Conservation (phyloP, 2,113 vertebrate genomes). For the Anoura caudifer region DNA sequence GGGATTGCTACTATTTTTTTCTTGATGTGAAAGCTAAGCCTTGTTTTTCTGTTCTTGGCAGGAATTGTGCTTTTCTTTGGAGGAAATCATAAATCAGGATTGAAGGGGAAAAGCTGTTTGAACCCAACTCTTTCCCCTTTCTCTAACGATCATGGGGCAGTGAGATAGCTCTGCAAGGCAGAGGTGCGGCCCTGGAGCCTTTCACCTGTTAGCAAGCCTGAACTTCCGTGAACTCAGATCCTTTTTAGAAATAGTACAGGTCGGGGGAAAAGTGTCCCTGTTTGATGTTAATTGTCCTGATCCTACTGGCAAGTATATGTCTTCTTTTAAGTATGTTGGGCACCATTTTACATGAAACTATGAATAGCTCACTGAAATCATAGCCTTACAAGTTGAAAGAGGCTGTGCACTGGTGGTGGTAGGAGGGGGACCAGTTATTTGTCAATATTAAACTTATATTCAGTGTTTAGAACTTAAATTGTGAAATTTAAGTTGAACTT, state of each 20-base stretch:
- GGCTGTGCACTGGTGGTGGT: background rate
- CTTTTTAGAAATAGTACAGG: background rate
- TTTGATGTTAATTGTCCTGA: background rate
- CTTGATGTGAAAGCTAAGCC: constrained; percentile 43
- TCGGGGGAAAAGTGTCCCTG: background rate
- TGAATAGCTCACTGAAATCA: background rate
- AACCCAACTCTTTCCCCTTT: constrained; percentile 4
- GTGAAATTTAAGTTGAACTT: background rate
- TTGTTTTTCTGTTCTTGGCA: constrained; percentile 48
- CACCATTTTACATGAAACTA: background rate
- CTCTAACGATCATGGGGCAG: background rate
- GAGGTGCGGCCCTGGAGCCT: background rate
- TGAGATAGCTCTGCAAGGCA: background rate
- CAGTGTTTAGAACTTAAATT: background rate
- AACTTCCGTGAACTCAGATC: background rate
- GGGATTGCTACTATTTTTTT: background rate
- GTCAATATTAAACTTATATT: background rate
- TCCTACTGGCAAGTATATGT: background rate
- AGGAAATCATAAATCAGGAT: constrained; percentile 59
- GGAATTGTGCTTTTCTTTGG: constrained; percentile 54
- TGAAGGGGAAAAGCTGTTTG: constrained; percentile 50
- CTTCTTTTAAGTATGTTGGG: background rate
- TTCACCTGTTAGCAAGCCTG: background rate
- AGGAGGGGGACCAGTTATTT: background rate
- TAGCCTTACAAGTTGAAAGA: constrained; percentile 1